These are phyloP conservation scores for Nomada fucata DNA, from an alignment of 2,888 invertebrate genomes.

Conservation along the genomic window DNA sequence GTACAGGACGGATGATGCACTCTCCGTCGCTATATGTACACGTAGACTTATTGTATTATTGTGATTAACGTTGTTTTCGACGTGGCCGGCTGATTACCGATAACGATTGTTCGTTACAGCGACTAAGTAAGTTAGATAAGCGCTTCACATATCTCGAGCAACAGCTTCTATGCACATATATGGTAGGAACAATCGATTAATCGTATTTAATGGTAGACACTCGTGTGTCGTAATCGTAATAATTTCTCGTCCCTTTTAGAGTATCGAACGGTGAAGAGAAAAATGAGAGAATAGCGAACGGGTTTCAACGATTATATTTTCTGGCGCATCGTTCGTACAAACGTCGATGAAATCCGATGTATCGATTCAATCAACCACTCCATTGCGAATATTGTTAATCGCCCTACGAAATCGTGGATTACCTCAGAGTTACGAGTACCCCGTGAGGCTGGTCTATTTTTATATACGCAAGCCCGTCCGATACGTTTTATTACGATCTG, in stretches of 20 bases:
- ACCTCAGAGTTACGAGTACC: slow-evolving; percentile 33
- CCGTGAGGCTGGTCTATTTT: slow-evolving; percentile 71
- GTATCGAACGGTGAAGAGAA: not conserved
- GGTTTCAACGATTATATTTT: slow-evolving; percentile 1
- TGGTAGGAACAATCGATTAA: slow-evolving; percentile 16
- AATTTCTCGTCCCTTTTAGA: not conserved
- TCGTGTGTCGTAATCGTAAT: not conserved
- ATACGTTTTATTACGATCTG: slow-evolving; percentile 30
- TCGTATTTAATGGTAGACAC: slow-evolving; percentile 11
- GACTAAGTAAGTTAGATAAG: slow-evolving; percentile 14
- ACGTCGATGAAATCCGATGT: slow-evolving; percentile 15
- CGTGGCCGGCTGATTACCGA: slow-evolving; percentile 5
- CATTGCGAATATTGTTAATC: slow-evolving; percentile 10
- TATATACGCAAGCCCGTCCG: slow-evolving; percentile 62
- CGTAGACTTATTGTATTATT: slow-evolving; percentile 24
- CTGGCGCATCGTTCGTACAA: not conserved
- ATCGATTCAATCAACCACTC: not conserved
- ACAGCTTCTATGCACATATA: slow-evolving; percentile 14
- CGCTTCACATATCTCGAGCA: slow-evolving; percentile 47
- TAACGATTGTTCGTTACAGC: slow-evolving; percentile 5
- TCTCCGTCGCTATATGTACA: slow-evolving; percentile 45
- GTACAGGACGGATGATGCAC: slow-evolving; percentile 49
- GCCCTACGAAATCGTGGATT: slow-evolving; percentile 18
- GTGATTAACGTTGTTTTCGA: slow-evolving; percentile 12
- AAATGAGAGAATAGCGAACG: not conserved